Evolutionary conservation across 2,113 vertebrate species (phyloP).

Genomic region (Phrynosoma platyrhinos): DNA sequence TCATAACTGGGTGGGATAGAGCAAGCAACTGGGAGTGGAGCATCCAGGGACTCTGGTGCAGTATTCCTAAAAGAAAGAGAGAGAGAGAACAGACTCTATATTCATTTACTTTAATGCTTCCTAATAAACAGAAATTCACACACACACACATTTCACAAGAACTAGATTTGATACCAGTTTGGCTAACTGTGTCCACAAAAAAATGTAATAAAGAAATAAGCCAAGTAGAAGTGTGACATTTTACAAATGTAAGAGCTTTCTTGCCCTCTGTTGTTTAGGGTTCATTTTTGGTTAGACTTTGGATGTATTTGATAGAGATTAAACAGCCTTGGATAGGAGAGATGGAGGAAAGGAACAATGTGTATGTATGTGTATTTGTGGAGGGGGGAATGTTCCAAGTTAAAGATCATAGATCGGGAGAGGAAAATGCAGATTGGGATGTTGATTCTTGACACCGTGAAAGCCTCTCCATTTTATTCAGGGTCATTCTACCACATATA

Average conservation of each 20-base stretch:
- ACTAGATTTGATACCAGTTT: background rate
- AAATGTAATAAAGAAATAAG: background rate
- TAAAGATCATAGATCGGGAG: conserved; percentile 54
- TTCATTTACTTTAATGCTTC: too few relatives aligned
- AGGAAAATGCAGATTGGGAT: conserved; percentile 61
- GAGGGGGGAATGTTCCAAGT: background rate
- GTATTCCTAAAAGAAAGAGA: background rate
- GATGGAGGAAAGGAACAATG: background rate
- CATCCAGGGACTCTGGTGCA: background rate
- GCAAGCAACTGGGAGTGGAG: background rate
- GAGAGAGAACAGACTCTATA: too few relatives aligned
- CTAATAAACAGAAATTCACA: too few relatives aligned
- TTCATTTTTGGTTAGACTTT: conserved; percentile 65
- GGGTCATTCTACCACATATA: conserved; percentile 31
- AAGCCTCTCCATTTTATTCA: conserved; percentile 40
- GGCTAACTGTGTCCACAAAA: background rate
- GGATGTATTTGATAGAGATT: background rate
- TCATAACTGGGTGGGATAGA: too few relatives aligned
- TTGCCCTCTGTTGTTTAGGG: background rate
- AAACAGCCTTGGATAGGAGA: conserved; percentile 10
- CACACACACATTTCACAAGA: background rate
- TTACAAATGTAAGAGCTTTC: background rate
- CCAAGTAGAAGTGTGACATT: background rate
- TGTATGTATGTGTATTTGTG: background rate
- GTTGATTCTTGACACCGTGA: conserved; percentile 2